These are phyloP conservation scores for Terrapene triunguis DNA, from an alignment of 2,113 vertebrate genomes.

Conservation along the genomic window DNA sequence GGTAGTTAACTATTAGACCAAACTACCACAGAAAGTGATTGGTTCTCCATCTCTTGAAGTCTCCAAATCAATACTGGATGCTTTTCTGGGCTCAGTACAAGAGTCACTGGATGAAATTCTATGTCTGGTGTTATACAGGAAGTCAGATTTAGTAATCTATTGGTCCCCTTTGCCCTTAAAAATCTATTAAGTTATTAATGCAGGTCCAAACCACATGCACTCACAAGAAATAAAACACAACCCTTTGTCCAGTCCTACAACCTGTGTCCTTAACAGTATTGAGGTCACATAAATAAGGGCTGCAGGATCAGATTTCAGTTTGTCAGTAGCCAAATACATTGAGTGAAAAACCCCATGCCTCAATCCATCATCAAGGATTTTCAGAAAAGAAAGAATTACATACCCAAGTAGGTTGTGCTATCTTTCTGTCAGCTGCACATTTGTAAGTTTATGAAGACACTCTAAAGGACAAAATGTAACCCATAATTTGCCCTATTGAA, in stretches of 20 bases:
- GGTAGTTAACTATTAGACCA: not conserved
- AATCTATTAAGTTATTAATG: conserved; percentile 37
- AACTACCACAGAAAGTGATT: fast-evolving
- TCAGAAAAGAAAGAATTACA: not conserved
- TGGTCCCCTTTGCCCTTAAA: not conserved
- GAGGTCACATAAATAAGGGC: not conserved
- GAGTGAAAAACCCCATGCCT: not conserved
- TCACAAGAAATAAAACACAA: not conserved
- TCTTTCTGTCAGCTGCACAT: conserved; percentile 17
- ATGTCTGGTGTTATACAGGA: not conserved
- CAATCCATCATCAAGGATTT: not conserved
- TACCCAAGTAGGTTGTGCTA: not conserved
- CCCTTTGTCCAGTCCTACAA: not conserved
- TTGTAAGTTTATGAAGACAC: conserved; percentile 5
- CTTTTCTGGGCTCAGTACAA: not conserved
- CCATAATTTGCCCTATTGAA: not conserved
- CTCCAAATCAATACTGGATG: not conserved
- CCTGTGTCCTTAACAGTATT: not conserved
- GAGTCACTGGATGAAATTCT: conserved; percentile 13
- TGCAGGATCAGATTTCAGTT: not conserved
- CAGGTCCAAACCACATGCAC: not conserved
- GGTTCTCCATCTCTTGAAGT: not conserved
- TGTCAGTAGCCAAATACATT: not conserved
- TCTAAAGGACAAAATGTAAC: not conserved
- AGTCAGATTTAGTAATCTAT: conserved; percentile 24